Percentiles rank a stretch among this genome's conserved stretches.
Conservation (phyloP, 2,797 vertebrate genomes). For the Emydoidea blandingii region DNA sequence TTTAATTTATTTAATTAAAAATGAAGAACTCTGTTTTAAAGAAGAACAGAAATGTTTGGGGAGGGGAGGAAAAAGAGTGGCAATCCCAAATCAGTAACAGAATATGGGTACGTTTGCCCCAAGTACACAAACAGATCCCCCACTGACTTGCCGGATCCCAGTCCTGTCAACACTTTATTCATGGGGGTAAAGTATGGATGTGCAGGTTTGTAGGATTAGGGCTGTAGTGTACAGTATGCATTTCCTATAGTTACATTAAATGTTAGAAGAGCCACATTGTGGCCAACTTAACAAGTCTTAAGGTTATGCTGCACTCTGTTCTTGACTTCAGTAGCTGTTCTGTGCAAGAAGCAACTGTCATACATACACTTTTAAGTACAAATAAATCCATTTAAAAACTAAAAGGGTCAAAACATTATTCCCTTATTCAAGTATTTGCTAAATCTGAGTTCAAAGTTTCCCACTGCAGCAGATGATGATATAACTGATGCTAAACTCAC, state of each 20-base stretch:
- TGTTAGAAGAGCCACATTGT: not conserved
- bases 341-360: not conserved
- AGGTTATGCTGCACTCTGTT: not conserved
- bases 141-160: not conserved
- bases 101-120: not conserved
- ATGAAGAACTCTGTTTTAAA: not conserved
- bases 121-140: not conserved
- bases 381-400: not conserved
- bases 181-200: rapidly evolving
- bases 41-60: not conserved
- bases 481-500: not conserved
- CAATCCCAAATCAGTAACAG: not conserved
- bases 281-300: not conserved
- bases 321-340: not conserved
- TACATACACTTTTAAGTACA: not conserved
- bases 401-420: not conserved
- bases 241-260: not conserved
- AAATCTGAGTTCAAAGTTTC: not conserved
- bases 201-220: not conserved
- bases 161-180: rapidly evolving
- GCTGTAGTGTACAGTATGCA: not conserved
- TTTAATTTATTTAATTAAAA: not conserved
- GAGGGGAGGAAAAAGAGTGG: rapidly evolving
- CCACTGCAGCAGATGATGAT: not conserved
- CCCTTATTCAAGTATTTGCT: not conserved